These are phyloP conservation scores for Siniperca scherzeri DNA, from an alignment of 2,797 vertebrate genomes.

Conservation along the genomic window DNA sequence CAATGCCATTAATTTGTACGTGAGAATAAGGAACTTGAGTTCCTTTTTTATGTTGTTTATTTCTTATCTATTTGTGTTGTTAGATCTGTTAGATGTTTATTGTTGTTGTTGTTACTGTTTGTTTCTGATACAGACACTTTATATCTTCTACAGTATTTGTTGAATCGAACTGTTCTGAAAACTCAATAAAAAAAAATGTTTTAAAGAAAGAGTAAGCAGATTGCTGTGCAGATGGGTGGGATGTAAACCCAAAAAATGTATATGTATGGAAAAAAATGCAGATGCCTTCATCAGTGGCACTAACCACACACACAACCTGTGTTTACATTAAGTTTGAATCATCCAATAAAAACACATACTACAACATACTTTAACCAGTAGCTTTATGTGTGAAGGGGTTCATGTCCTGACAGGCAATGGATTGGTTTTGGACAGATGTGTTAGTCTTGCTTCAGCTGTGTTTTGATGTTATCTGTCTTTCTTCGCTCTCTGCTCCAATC, in stretches of 20 bases:
- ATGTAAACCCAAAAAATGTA: neutral
- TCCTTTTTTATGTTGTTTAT: neutral
- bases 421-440: conserved; percentile 19
- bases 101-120: too few species aligned
- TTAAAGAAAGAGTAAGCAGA: neutral
- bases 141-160: neutral
- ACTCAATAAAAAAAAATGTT: neutral
- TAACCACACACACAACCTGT: neutral
- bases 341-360: neutral
- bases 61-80: neutral
- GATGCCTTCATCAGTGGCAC: neutral
- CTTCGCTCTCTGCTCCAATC: neutral
- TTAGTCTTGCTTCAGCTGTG: conserved; percentile 27
- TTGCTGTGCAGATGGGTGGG: neutral
- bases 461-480: conserved; percentile 1
- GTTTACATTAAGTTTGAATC: neutral
- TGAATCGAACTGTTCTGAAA: neutral
- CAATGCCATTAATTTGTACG: neutral
- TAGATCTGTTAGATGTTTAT: neutral
- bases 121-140: neutral
- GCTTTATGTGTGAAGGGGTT: conserved; percentile 1
- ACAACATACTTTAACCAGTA: neutral
- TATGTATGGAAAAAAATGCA: neutral
- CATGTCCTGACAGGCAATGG: conserved; percentile 18
- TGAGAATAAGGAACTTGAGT: neutral